Evolutionary conservation across 1,140 invertebrate genomes (phyloP).

Genomic region (Agraylea sexmaculata): DNA sequence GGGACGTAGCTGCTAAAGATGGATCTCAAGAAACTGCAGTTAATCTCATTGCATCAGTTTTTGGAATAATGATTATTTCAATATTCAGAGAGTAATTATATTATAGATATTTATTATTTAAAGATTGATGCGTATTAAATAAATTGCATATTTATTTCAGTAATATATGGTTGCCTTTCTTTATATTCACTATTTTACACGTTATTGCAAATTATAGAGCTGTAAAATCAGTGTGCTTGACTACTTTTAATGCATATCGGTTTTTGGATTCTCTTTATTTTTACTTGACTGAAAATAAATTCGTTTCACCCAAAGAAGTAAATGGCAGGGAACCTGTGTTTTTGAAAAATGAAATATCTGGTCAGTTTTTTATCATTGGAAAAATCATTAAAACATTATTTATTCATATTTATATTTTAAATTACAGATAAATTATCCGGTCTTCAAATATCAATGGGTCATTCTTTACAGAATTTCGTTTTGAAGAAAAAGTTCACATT

Average conservation of each 20-base stretch:
- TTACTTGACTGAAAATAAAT: slow-evolving; percentile 32
- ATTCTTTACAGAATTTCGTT: slow-evolving; percentile 32
- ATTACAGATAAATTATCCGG: slow-evolving; percentile 41
- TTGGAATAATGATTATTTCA: slow-evolving; percentile 65
- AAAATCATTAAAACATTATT: slow-evolving; percentile 3
- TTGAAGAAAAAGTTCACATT: slow-evolving; percentile 23
- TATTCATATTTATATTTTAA: slow-evolving; percentile 18
- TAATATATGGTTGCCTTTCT: slow-evolving; percentile 54
- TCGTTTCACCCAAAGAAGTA: slow-evolving; percentile 28
- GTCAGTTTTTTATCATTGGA: not conserved
- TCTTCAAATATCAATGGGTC: slow-evolving; percentile 42
- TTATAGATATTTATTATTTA: slow-evolving; percentile 2
- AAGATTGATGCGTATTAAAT: slow-evolving; percentile 1
- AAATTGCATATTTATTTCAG: slow-evolving; percentile 31
- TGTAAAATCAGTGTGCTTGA: slow-evolving; percentile 59
- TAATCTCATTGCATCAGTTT: slow-evolving; percentile 72
- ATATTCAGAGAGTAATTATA: slow-evolving; percentile 34
- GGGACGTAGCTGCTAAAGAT: slow-evolving; percentile 91
- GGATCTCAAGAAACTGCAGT: slow-evolving; percentile 92
- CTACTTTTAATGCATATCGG: slow-evolving; percentile 68
- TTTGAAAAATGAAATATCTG: slow-evolving; percentile 16
- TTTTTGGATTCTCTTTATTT: slow-evolving; percentile 38
- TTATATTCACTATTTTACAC: slow-evolving; percentile 68
- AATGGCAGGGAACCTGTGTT: slow-evolving; percentile 37
- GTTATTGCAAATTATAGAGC: slow-evolving; percentile 78